Evolutionary conservation across 2,797 vertebrate species (phyloP).

Genomic region (Benthosema pterotum): DNA sequence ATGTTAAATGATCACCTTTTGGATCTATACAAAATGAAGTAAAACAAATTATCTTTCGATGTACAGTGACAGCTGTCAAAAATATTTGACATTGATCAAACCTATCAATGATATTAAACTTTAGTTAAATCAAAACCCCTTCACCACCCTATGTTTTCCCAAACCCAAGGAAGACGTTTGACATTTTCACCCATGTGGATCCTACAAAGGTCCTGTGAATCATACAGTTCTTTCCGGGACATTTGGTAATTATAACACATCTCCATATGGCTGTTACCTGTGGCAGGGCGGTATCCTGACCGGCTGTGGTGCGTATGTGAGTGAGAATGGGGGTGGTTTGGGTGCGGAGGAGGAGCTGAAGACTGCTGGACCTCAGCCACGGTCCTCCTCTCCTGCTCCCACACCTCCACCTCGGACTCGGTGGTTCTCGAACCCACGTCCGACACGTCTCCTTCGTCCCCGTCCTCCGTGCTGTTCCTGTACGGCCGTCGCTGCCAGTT

Average conservation of each 20-base stretch:
- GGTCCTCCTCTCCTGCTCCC: constrained; percentile 86
- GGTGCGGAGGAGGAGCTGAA: constrained; percentile 71
- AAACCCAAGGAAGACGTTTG: too few species aligned
- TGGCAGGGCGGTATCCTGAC: constrained; percentile 81
- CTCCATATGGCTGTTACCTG: constrained; percentile 71
- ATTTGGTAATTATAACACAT: too few species aligned
- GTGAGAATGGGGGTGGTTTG: too few species aligned
- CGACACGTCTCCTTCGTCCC: constrained; percentile 94
- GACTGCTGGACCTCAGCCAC: constrained; percentile 79
- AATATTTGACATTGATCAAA: not conserved
- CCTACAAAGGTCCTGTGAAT: not conserved
- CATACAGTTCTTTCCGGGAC: too few species aligned
- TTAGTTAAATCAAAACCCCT: not conserved
- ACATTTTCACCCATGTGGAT: not conserved
- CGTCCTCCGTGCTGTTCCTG: constrained; percentile 92
- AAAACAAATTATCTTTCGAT: too few species aligned
- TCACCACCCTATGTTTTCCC: not conserved
- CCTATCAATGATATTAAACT: not conserved
- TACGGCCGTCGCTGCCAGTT: constrained; percentile 98
- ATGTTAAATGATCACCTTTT: too few species aligned
- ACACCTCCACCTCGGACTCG: constrained; percentile 93
- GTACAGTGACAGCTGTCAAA: too few species aligned
- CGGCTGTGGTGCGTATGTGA: constrained; percentile 67
- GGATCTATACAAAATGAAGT: too few species aligned
- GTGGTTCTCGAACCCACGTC: constrained; percentile 95